Base-by-base conservation (phyloP, 2,888 invertebrate species). In the Brenthis daphne region DNA sequence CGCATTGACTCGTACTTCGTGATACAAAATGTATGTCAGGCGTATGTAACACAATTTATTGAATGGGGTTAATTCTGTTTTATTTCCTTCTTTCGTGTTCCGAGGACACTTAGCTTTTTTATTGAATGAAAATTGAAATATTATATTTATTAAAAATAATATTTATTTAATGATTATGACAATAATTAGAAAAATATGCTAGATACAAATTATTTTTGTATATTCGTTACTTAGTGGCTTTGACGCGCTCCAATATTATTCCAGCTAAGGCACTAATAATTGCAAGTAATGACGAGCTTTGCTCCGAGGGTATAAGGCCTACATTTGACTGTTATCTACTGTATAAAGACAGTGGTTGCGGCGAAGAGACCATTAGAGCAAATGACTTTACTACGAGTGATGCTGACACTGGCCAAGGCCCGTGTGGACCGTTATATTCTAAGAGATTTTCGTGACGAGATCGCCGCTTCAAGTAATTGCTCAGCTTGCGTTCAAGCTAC, bases 401-500 rank as follows among this genome's bases (percentile, higher is more conserved):
- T 76, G 78, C 85, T 84, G 84, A 86, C 83, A 80, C 76, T 77
- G 80, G 77, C 79, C 80, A 78, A 79, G 81, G 81, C 80, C 80
- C 78, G 75, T 77, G 78, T 79, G 77, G 78, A 82, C 82, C 80
- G 83, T 85, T 85, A 82, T 77, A 76, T 79, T 77, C 74, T 75
- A 77, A 80, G 80, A 85, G 80, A 85, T 87, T 85, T 86, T 85
- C 85, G 85, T 86, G 83, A 85, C 85, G 80, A 83, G 81, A 85
- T 83, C 77, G 76, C 73, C 71, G 76, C 77, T 79, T 77, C 73
- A 72, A 77, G 79, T 84, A 83, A 85, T 85, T 82, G 80, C 76
- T 79, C 75, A 74, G 74, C 71, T 72, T 74, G 72, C 66, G 71
- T 73, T 74, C 57, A 51, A 64, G 74, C 74, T 75, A 75, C 75